Evolutionary conservation across 2,888 invertebrate genomes (phyloP).

Genomic region (Lycaena phlaeas): DNA sequence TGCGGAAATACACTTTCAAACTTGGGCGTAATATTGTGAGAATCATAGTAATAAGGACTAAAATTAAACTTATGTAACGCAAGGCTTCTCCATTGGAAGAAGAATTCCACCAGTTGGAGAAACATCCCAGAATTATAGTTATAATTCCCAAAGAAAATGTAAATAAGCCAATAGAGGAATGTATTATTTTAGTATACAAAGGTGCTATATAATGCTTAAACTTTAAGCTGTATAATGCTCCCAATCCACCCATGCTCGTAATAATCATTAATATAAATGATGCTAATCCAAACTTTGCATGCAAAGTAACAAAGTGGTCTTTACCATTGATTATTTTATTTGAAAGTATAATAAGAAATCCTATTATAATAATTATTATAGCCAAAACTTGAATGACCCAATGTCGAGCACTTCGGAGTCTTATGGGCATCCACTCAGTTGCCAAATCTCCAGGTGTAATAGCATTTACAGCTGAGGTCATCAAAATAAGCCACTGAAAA

Average conservation of each 20-base stretch:
- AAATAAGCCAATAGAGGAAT: conserved; percentile 50
- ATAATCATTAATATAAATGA: conserved; percentile 49
- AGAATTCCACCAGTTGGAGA: conserved; percentile 53
- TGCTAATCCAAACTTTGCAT: conserved; percentile 58
- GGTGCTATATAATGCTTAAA: conserved; percentile 58
- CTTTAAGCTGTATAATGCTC: conserved; percentile 56
- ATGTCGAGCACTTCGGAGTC: conserved; percentile 59
- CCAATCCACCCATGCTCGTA: conserved; percentile 57
- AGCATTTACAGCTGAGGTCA: conserved; percentile 63
- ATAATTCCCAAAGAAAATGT: conserved; percentile 55
- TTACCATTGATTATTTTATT: conserved; percentile 50
- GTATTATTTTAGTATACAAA: conserved; percentile 57
- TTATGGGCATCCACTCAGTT: conserved; percentile 68
- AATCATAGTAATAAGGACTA: conserved; percentile 46
- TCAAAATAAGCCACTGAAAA: conserved; percentile 61
- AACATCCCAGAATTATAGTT: conserved; percentile 50
- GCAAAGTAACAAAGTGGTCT: conserved; percentile 48
- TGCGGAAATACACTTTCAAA: conserved; percentile 59
- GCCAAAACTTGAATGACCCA: conserved; percentile 57
- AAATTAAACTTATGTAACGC: conserved; percentile 39
- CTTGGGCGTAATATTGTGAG: conserved; percentile 54
- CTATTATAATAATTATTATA: conserved; percentile 36
- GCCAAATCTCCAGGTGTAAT: conserved; percentile 62
- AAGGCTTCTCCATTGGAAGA: conserved; percentile 36
- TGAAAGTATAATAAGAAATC: conserved; percentile 52